phyloP scores from a whole-genome alignment of 2,113 vertebrate species.

The Notothenia coriiceps region DNA sequence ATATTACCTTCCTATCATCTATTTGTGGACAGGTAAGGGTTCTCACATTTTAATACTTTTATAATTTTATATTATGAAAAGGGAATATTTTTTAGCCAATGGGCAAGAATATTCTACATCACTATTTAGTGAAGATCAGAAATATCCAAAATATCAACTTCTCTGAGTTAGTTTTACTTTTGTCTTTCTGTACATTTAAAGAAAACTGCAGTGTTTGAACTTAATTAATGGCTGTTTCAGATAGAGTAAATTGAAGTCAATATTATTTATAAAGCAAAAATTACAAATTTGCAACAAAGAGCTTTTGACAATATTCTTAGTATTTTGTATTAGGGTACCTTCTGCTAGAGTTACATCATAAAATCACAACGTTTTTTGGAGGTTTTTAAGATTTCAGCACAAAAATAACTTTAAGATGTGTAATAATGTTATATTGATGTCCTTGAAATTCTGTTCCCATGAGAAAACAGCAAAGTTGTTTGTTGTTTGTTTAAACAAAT shows the following conservation, averaged over 20 bases:
- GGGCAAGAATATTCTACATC: background rate
- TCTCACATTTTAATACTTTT: background rate
- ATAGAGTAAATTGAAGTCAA: background rate
- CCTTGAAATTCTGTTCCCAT: background rate
- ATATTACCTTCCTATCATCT: conserved; percentile 74
- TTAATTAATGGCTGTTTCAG: background rate
- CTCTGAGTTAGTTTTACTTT: background rate
- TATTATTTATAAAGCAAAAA: background rate
- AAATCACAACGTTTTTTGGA: background rate
- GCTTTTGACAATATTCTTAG: background rate
- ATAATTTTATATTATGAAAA: background rate
- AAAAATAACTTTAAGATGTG: background rate
- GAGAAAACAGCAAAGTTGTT: background rate
- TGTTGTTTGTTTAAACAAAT: background rate
- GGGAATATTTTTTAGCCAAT: background rate
- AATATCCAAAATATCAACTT: background rate
- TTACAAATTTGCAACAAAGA: background rate
- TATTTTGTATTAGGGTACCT: background rate
- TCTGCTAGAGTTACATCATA: background rate
- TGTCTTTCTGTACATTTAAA: background rate
- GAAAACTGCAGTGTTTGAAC: background rate
- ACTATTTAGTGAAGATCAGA: background rate
- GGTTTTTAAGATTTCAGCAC: background rate
- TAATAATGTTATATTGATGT: background rate
- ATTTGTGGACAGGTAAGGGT: conserved; percentile 70